Percentiles rank a stretch among this genome's conserved stretches.
Conservation (phyloP, 2,888 invertebrate genomes). For the Folsomia candida region DNA sequence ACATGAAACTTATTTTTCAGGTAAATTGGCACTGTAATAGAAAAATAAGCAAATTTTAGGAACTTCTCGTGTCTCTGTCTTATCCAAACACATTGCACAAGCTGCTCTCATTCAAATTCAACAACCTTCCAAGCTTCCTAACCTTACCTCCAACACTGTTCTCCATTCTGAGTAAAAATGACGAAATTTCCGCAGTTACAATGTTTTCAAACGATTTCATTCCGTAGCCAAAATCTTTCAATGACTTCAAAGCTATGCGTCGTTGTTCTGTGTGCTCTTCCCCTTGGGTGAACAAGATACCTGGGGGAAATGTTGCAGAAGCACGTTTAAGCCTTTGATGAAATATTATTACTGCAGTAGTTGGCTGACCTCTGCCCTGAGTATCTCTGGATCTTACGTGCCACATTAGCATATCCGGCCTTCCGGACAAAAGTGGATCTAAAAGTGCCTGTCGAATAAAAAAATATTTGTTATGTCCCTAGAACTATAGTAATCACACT, state of each 20-base stretch:
- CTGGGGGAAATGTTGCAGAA: conserved; percentile 10
- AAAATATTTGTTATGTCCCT: too few relatives aligned
- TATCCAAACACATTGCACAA: too few relatives aligned
- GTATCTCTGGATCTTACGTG: conserved; percentile 39
- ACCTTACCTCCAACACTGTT: conserved; percentile 22
- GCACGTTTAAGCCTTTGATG: too few relatives aligned
- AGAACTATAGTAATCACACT: too few relatives aligned
- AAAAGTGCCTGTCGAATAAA: conserved; percentile 29
- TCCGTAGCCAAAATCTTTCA: conserved; percentile 45
- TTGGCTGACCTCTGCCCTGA: conserved; percentile 38
- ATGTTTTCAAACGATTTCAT: conserved; percentile 31
- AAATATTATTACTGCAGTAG: too few relatives aligned
- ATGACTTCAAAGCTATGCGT: conserved; percentile 33
- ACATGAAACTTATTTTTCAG: conserved; percentile 25
- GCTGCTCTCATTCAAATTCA: too few relatives aligned
- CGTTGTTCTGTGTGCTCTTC: conserved; percentile 42
- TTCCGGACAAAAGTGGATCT: conserved; percentile 32
- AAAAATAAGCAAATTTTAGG: too few relatives aligned
- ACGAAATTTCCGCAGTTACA: conserved; percentile 28
- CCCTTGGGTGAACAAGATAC: conserved; percentile 44
- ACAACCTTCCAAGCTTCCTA: too few relatives aligned
- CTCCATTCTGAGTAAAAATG: conserved; percentile 5
- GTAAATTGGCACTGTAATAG: conserved; percentile 31
- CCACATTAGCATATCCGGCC: conserved; percentile 42
- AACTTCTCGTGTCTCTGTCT: too few relatives aligned